Base-by-base conservation (phyloP, 2,113 vertebrate genomes). In the Labrus mixtus region DNA sequence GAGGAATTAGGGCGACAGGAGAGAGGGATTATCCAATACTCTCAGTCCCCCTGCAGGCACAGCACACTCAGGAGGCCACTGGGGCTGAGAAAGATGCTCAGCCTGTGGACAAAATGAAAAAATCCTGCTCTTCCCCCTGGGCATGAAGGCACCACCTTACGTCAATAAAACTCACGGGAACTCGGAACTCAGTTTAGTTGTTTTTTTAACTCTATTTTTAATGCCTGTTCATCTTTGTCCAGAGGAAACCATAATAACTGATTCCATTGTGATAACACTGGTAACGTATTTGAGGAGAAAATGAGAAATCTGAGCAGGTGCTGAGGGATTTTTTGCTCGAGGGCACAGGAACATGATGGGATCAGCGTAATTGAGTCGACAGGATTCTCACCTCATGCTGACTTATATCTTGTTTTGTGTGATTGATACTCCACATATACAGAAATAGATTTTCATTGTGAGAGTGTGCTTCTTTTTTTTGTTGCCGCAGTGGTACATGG, bases 401-500 rank as follows among this genome's bases (percentile, higher is more conserved):
- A 57, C 39, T 67, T 73, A 56, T 76, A 10, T 59, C 19, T 23
- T 55, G 11, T 39, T 58, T 11, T 59, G 13, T 60, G 17, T 66
- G n/a, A 70, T 11, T 63, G 48, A 65, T 45, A 3, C 16, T 29
- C 1, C 8, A 29, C 1, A 50, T 53, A 53, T 62, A 12, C 43
- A 58, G 25, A 11, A 46, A n/a, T 33, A 17, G 37, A 22, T 29
- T 57, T 17, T 45, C 11, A 33, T 25, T 68, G 56, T 79, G 36
- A 50, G n/a, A 11, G 29, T 33, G 29, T 33, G 29, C 1, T 65
- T 25, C 9, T 36, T 19, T 23, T 72, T 29, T 53, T 53, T 84
- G 25, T 81, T 63, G 50, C 90, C 89, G 56, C 84, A 99, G 98
- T 99, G 98, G 98, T 99, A 99, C 83, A 99, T 99, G 98, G 97